phyloP scores from a whole-genome alignment of 2,113 vertebrate genomes.

The Engraulis encrasicolus region DNA sequence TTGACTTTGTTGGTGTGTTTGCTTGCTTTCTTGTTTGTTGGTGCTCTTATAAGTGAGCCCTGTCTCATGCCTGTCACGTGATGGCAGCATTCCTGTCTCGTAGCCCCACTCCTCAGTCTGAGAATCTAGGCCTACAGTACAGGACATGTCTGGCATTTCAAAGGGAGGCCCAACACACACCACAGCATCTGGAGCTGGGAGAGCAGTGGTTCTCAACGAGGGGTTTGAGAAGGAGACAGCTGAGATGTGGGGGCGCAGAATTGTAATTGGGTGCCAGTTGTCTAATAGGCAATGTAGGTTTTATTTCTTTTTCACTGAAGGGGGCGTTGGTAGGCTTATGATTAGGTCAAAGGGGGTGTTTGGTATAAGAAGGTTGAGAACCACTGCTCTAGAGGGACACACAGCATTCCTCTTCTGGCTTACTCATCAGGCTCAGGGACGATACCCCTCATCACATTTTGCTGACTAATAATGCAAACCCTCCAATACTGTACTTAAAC shows the following conservation, averaged over 20 bases:
- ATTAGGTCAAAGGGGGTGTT: no score
- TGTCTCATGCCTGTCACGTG: not conserved
- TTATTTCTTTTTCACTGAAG: no score
- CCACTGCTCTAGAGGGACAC: not conserved
- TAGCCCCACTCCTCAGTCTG: not conserved
- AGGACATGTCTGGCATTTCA: not conserved
- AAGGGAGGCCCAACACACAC: not conserved
- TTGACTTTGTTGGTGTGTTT: not conserved
- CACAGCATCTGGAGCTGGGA: no score
- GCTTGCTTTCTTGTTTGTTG: not conserved
- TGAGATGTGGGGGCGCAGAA: no score
- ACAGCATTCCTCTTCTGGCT: not conserved
- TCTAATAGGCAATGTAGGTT: no score
- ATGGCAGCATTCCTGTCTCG: not conserved
- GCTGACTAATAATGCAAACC: slow-evolving; percentile 8
- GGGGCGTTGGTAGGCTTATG: no score
- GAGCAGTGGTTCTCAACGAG: no score
- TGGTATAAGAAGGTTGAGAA: no score
- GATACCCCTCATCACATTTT: not conserved
- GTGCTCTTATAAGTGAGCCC: not conserved
- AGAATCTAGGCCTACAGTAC: no score
- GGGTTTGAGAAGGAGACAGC: no score
- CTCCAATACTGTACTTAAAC: no score
- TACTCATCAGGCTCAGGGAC: not conserved
- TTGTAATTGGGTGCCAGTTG: no score